Base-by-base conservation (phyloP, 64 coral and sea anemone genomes). In the Dendrophyllia cribrosa region DNA sequence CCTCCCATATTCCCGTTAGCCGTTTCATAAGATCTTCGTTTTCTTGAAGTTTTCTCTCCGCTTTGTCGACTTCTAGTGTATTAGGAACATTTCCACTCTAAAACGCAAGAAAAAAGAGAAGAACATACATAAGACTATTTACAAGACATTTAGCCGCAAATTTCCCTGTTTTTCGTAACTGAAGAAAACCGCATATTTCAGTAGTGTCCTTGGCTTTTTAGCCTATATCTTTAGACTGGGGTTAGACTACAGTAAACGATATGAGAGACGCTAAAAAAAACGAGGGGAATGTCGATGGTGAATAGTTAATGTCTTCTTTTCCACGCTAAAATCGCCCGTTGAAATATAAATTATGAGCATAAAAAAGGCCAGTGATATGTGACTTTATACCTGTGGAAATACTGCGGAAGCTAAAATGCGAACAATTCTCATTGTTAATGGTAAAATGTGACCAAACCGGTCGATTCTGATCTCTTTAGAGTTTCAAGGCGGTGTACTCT, bases 1-100 rank as follows among this genome's bases (percentile, higher is more conserved):
- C 97, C 51, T 99, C 97, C 97, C 97, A 99, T 43, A 99, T 99
- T 4, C 97, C 97, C 2, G 97, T 99, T 16, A 99, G 78, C 16
- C 97, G 91, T 47, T 96, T 99, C 91, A 99, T 96, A 8, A 99
- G 83, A 15, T 96, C 90, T 59, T 96, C 90, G 59, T 96, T 99
- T 74, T 99, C 97, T 76, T 96, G 94, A 5, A 99, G 87, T 89
- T 99, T 93, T 87, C 70, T 93, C 76, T 95, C 94, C 14, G 97
- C 74, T 44, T 96, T 99, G 88, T 96, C 68, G 50, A 81, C 70
- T 15, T 85, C 95, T 47, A 78, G n/a, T 17, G 65, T 74, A 21
- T 26, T 89, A 1, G 77, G 53, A 9, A 63, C 71, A 51, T 86
- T 69, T 13, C 87, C 96, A 76, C 59, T 69, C 93, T 95, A 51